These are phyloP conservation scores for Rhincodon typus DNA, from an alignment of 2,797 vertebrate genomes.

Conservation along the genomic window DNA sequence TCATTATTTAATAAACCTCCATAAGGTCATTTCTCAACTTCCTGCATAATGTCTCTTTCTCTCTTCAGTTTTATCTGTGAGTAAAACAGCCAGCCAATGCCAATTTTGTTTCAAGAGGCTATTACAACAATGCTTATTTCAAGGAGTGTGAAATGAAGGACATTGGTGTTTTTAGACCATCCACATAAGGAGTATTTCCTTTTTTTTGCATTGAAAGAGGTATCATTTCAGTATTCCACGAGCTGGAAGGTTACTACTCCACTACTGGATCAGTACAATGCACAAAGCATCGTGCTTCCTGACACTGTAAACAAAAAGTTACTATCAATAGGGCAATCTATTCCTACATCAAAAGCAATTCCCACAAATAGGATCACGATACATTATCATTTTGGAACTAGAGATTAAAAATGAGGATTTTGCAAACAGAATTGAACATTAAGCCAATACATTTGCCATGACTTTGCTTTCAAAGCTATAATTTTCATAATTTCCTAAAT, in stretches of 20 bases:
- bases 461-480: not conserved
- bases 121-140: not conserved
- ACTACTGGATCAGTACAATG: not conserved
- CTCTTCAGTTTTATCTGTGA: not conserved
- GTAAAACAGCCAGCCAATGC: not conserved
- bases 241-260: not conserved
- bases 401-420: not conserved
- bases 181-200: not conserved
- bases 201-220: not conserved
- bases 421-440: not conserved
- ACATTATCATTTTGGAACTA: not conserved
- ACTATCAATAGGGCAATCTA: not conserved
- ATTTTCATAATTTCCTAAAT: not conserved
- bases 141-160: not conserved
- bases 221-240: not conserved
- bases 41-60: not conserved
- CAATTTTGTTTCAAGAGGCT: not conserved
- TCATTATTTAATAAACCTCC: no score
- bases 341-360: not conserved
- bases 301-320: not conserved
- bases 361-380: not conserved
- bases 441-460: not conserved
- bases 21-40: no score
- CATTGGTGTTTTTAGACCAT: not conserved
- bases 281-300: not conserved